Evolutionary conservation across 2,888 invertebrate genomes (phyloP).

Genomic region (Drosophila prolongata): DNA sequence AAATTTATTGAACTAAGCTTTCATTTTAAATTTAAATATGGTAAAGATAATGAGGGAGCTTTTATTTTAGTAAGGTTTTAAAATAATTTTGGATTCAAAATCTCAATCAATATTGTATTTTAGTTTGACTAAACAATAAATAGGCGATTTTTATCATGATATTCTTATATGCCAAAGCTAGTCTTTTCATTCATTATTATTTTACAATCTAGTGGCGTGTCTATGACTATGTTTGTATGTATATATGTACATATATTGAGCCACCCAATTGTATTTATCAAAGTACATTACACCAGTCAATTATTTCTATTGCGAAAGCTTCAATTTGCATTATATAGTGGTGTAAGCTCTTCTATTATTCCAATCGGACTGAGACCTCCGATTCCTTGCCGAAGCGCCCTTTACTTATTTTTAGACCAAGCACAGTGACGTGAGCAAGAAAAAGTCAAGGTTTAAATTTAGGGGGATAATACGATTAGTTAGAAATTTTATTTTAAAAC

Average conservation of each 20-base stretch:
- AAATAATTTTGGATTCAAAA: no score
- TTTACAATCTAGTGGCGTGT: neutral
- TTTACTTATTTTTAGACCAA: slow-evolving; percentile 15
- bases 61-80: no score
- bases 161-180: no score
- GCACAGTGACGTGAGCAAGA: neutral
- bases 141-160: neutral
- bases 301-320: slow-evolving; percentile 18
- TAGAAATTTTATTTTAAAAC: no score
- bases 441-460: neutral
- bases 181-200: neutral
- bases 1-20: no score
- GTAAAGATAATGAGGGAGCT: no score
- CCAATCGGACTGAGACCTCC: slow-evolving; percentile 22
- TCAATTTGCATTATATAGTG: slow-evolving; percentile 33
- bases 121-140: no score
- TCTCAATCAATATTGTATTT: no score
- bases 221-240: no score
- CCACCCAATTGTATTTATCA: slow-evolving; percentile 17
- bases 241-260: neutral
- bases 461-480: no score
- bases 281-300: slow-evolving; percentile 22
- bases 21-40: no score
- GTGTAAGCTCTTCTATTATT: slow-evolving; percentile 8
- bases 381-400: slow-evolving; percentile 11